phyloP scores from a whole-genome alignment of 1,140 invertebrate genomes.

The Diachasma alloeum region DNA sequence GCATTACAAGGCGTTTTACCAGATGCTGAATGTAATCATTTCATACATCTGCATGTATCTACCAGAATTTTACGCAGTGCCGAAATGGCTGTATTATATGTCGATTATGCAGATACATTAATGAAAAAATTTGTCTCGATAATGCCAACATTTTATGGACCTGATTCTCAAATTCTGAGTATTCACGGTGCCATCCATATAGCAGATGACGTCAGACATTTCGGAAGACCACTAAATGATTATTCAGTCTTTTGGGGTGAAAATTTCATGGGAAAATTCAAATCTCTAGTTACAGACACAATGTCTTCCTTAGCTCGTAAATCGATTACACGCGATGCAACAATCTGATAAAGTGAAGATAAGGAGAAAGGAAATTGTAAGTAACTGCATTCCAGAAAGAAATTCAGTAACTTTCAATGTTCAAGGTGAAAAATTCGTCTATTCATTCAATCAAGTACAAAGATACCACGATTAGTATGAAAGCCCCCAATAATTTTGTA shows the following conservation, averaged over 20 bases:
- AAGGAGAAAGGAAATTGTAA: background rate
- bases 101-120: background rate
- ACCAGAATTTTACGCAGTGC: background rate
- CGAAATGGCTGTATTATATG: background rate
- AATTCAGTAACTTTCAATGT: too few species aligned
- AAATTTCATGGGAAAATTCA: conserved; percentile 32
- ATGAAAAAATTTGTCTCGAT: conserved; percentile 20
- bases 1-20: background rate
- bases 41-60: background rate
- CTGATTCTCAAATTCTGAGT: conserved; percentile 25
- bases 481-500: too few species aligned
- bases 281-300: conserved; percentile 26
- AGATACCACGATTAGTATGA: too few species aligned
- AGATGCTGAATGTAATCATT: background rate
- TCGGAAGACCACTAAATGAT: conserved; percentile 16
- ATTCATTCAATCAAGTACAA: too few species aligned
- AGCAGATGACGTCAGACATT: conserved; percentile 30
- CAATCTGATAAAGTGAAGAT: background rate
- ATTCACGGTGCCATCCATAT: conserved; percentile 36
- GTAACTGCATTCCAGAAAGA: too few species aligned
- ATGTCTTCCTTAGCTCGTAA: conserved; percentile 26
- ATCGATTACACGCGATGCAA: conserved; percentile 22
- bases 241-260: too few species aligned
- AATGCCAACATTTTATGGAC: conserved; percentile 26
- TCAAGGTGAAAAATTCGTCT: too few species aligned